Evolutionary conservation across 2,888 invertebrate species (phyloP).

Genomic region (Pterobdella sp.): DNA sequence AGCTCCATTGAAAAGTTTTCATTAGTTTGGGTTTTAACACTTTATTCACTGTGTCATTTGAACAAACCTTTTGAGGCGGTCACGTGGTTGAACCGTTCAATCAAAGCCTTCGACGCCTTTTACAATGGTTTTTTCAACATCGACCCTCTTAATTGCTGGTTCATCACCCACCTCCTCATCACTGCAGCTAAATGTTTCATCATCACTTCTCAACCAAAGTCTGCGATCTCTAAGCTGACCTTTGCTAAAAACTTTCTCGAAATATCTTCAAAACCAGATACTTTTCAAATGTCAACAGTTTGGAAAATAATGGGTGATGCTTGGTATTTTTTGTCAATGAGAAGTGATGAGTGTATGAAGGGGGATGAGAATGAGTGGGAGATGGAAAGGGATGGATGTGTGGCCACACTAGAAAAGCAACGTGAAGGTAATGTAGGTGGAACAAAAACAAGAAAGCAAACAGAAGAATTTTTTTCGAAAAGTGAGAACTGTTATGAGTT

Average conservation of each 20-base stretch:
- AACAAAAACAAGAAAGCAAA: background rate
- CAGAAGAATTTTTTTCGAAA: background rate
- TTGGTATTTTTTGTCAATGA: background rate
- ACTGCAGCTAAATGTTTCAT: background rate
- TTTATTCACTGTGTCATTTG: constrained; percentile 14
- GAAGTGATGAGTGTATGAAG: background rate
- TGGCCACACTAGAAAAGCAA: background rate
- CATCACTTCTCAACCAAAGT: background rate
- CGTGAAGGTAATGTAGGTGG: background rate
- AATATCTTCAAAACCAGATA: constrained; percentile 17
- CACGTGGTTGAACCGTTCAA: background rate
- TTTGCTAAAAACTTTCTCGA: constrained; percentile 20
- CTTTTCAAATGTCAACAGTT: background rate
- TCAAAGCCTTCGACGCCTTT: constrained; percentile 2
- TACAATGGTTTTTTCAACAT: constrained; percentile 14
- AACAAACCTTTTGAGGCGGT: constrained; percentile 9
- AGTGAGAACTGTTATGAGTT: constrained; percentile 10
- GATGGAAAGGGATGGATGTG: background rate
- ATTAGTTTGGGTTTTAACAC: constrained; percentile 15
- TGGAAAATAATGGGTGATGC: constrained; percentile 14
- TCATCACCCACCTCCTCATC: background rate
- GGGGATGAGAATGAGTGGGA: background rate
- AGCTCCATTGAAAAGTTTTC: background rate
- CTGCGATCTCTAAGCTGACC: background rate
- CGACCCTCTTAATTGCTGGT: constrained; percentile 19